A percentile compares a stretch with the other conserved stretches of the same genome.
phyloP scores from a whole-genome alignment of 2,797 vertebrate species.

The Centroberyx gerrardi region DNA sequence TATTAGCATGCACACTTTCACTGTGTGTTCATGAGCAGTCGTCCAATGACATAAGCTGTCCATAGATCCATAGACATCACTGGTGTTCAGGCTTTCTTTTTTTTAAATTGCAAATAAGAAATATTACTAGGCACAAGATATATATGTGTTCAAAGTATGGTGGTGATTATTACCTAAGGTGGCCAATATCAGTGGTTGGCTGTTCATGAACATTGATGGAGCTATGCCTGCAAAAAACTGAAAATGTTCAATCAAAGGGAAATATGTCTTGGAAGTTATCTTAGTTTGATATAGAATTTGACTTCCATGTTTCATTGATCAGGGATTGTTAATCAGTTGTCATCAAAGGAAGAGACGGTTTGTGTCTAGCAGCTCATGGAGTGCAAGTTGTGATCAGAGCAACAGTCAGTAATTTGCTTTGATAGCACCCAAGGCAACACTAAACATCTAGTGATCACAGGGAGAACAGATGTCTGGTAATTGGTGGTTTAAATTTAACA shows the following conservation, averaged over 20 bases:
- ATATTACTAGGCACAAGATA: neutral
- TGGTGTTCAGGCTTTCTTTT: neutral
- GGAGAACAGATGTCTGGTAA: slow-evolving; percentile 6
- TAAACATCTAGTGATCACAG: slow-evolving; percentile 12
- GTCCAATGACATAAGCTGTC: neutral
- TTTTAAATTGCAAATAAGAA: neutral
- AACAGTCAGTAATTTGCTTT: neutral
- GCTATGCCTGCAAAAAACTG: neutral
- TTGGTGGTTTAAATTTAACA: slow-evolving; percentile 10
- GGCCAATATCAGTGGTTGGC: neutral
- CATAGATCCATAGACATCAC: neutral
- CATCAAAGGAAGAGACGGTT: slow-evolving; percentile 1
- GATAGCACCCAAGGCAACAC: slow-evolving; percentile 4
- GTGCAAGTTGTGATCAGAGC: neutral
- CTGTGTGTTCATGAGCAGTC: slow-evolving; percentile 2
- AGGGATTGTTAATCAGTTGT: neutral
- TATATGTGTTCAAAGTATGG: slow-evolving; percentile 1
- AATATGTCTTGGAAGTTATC: neutral
- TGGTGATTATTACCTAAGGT: neutral
- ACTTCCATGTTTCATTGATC: neutral
- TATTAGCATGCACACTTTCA: neutral
- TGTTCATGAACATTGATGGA: neutral
- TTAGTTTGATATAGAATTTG: neutral
- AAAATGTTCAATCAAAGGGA: neutral
- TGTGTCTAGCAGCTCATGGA: neutral